Conservation (phyloP, 2,888 invertebrate species). For the Rhagophthalmus giganteus region DNA sequence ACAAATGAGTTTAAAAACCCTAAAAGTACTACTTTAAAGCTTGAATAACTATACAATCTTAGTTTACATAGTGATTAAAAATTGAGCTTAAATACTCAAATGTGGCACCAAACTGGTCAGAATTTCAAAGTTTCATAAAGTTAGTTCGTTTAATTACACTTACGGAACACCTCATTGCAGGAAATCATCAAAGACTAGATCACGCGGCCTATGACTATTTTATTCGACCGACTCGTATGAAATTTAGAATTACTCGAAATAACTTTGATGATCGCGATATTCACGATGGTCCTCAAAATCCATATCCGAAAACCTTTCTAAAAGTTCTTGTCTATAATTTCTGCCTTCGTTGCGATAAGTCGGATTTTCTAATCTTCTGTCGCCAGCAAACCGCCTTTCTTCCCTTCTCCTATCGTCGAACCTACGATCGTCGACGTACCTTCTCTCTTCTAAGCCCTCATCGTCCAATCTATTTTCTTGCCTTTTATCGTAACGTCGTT, state of each 20-base stretch:
- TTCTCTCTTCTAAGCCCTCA: slow-evolving; percentile 28
- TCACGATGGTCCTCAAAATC: slow-evolving; percentile 53
- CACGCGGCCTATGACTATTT: too few relatives aligned
- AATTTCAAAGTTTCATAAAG: slow-evolving; percentile 46
- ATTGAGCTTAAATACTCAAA: slow-evolving; percentile 57
- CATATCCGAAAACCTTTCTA: slow-evolving; percentile 54
- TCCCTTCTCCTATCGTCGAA: slow-evolving; percentile 14
- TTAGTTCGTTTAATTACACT: slow-evolving; percentile 44
- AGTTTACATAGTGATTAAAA: slow-evolving; percentile 43
- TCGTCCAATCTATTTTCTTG: slow-evolving; percentile 37
- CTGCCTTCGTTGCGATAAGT: slow-evolving; percentile 46
- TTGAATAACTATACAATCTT: slow-evolving; percentile 49
- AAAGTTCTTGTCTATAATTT: slow-evolving; percentile 52
- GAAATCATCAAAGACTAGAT: slow-evolving; percentile 45
- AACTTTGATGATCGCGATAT: slow-evolving; percentile 50
- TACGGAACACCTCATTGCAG: slow-evolving; percentile 56
- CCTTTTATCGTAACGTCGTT: slow-evolving; percentile 38
- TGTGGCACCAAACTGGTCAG: slow-evolving; percentile 57
- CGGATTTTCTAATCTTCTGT: slow-evolving; percentile 14
- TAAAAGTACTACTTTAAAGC: slow-evolving; percentile 52
- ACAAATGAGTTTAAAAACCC: slow-evolving; percentile 51
- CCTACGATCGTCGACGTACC: slow-evolving; percentile 31
- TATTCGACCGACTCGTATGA: too few relatives aligned
- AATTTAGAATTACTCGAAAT: slow-evolving; percentile 47
- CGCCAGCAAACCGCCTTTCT: slow-evolving; percentile 11